These are phyloP conservation scores for Hoplias malabaricus DNA, from an alignment of 2,113 vertebrate species.

Conservation along the genomic window DNA sequence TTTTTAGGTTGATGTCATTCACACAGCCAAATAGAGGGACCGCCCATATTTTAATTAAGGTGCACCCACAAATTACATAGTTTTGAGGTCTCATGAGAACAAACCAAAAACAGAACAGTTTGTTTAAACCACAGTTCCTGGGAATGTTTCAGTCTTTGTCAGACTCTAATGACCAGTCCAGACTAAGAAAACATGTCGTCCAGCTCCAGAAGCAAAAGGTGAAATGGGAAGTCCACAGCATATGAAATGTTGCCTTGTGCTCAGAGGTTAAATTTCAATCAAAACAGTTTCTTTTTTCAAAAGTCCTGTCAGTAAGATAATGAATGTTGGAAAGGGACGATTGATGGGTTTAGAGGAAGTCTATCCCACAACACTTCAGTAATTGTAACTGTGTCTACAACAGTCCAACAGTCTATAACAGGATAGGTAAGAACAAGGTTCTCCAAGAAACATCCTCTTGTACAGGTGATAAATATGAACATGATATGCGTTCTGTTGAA, in stretches of 20 bases:
- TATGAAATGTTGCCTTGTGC: neutral
- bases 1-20: neutral
- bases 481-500: too few relatives aligned
- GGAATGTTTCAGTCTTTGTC: neutral
- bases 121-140: neutral
- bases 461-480: too few relatives aligned
- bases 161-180: neutral
- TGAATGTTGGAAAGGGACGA: neutral
- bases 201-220: neutral
- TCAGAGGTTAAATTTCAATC: neutral
- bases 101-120: neutral
- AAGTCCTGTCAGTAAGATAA: neutral
- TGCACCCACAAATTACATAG: conserved; percentile 2
- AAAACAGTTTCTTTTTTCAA: neutral
- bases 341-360: neutral
- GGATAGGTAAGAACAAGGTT: too few relatives aligned
- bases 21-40: neutral
- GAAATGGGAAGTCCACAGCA: neutral
- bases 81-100: neutral
- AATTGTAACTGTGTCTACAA: too few relatives aligned
- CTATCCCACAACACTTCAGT: too few relatives aligned
- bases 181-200: neutral
- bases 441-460: too few relatives aligned
- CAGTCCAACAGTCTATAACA: too few relatives aligned
- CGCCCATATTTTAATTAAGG: conserved; percentile 22